These are phyloP conservation scores for Thryonomys swinderianus DNA, from an alignment of 2,113 vertebrate genomes.

Conservation along the genomic window DNA sequence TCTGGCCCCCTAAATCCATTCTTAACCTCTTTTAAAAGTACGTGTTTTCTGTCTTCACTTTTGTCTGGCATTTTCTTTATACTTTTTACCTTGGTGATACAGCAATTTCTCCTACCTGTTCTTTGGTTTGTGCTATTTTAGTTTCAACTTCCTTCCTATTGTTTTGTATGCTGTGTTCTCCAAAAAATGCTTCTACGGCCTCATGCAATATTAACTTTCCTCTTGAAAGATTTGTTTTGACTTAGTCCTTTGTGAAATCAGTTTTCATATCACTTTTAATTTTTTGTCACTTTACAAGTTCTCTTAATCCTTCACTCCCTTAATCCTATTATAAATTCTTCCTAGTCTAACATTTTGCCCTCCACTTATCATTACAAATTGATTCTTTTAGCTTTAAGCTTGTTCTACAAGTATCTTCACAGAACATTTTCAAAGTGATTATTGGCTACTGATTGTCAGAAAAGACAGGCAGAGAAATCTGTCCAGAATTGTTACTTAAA, in stretches of 20 bases:
- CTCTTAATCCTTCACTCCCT: not conserved
- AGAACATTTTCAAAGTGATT: constrained; percentile 1
- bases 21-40: not conserved
- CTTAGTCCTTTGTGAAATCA: constrained; percentile 17
- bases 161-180: not conserved
- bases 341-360: not conserved
- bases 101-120: not conserved
- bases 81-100: not conserved
- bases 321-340: not conserved
- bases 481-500: not conserved
- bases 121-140: constrained; percentile 21
- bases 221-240: constrained; percentile 45
- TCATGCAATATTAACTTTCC: constrained; percentile 53
- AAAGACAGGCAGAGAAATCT: not conserved
- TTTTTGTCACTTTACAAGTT: constrained; percentile 26
- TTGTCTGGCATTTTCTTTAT: not conserved
- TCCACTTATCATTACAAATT: not conserved
- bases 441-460: not conserved
- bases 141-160: not conserved
- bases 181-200: not conserved
- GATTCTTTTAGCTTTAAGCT: not conserved
- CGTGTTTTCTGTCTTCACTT: constrained; percentile 7
- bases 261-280: constrained; percentile 5
- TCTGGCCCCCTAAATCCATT: too few relatives aligned
- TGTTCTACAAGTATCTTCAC: not conserved